A percentile compares a stretch with the other conserved stretches of the same genome.
These are phyloP conservation scores for Drosophila quasianomalipes DNA, from an alignment of 2,888 invertebrate species.

Conservation along the genomic window DNA sequence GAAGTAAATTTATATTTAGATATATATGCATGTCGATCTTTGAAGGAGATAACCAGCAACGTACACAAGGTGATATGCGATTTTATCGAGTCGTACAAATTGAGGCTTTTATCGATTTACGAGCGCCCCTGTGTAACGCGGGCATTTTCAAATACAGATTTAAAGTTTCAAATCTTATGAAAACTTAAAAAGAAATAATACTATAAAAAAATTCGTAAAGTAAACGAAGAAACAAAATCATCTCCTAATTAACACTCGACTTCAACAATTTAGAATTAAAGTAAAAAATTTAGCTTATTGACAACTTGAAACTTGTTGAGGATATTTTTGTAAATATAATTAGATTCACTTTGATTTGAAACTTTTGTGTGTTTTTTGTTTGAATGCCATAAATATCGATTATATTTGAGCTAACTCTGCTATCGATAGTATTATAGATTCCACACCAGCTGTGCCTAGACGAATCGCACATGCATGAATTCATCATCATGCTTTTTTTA, in stretches of 20 bases:
- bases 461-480: slow-evolving; percentile 1
- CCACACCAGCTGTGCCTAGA: background rate
- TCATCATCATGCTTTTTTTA: slow-evolving; percentile 15
- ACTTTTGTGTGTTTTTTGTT: background rate
- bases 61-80: background rate
- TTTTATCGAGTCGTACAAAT: background rate
- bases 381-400: background rate
- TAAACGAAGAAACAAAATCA: background rate
- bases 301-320: background rate
- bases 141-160: background rate
- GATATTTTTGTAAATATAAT: background rate
- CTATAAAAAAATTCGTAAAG: background rate
- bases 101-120: background rate
- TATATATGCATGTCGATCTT: background rate
- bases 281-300: background rate
- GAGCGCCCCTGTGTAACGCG: background rate
- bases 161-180: background rate
- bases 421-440: slow-evolving; percentile 7
- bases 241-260: background rate
- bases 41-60: background rate
- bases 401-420: background rate
- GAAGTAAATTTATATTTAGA: background rate
- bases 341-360: background rate
- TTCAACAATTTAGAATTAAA: background rate
- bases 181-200: background rate